These are phyloP conservation scores for Passer domesticus DNA, from an alignment of 2,113 vertebrate species.

Conservation along the genomic window DNA sequence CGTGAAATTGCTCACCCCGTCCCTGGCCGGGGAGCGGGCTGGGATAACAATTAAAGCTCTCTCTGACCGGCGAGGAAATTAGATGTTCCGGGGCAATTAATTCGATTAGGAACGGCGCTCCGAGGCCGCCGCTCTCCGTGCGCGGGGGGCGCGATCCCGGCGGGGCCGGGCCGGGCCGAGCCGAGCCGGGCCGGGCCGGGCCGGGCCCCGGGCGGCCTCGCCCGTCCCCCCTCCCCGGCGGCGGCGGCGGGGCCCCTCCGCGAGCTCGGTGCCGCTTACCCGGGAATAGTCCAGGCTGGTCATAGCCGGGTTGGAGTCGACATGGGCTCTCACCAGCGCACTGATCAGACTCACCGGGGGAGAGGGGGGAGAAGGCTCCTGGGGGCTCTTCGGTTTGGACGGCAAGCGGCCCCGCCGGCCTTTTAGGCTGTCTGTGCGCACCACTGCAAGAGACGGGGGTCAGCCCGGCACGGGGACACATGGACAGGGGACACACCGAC, in stretches of 20 bases:
- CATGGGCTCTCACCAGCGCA: conserved; percentile 95
- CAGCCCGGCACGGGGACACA: not conserved
- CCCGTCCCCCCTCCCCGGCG: not conserved
- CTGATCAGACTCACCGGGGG: conserved; percentile 98
- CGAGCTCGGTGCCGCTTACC: conserved; percentile 81
- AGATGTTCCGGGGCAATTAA: conserved; percentile 83
- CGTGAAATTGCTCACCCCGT: conserved; percentile 90
- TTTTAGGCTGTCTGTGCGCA: conserved; percentile 96
- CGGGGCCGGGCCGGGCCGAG: not conserved
- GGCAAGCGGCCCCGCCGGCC: conserved; percentile 95
- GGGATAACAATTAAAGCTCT: conserved; percentile 82
- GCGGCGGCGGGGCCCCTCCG: not conserved
- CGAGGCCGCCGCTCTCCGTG: conserved; percentile 60
- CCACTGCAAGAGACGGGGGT: conserved; percentile 79
- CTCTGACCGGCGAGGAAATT: conserved; percentile 84
- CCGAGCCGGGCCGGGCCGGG: not conserved
- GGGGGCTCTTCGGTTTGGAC: conserved; percentile 98
- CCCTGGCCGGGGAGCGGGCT: conserved; percentile 76
- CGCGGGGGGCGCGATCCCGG: conserved; percentile 57
- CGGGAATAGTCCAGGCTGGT: conserved; percentile 96
- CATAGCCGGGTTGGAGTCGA: conserved; percentile 98
- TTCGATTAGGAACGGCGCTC: conserved; percentile 74
- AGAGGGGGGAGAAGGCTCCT: conserved; percentile 94
- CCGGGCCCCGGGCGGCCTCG: too few species aligned
- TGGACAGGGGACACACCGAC: not conserved